These are phyloP conservation scores for Cephus pygmeus DNA, from an alignment of 2,888 invertebrate genomes.

Conservation along the genomic window DNA sequence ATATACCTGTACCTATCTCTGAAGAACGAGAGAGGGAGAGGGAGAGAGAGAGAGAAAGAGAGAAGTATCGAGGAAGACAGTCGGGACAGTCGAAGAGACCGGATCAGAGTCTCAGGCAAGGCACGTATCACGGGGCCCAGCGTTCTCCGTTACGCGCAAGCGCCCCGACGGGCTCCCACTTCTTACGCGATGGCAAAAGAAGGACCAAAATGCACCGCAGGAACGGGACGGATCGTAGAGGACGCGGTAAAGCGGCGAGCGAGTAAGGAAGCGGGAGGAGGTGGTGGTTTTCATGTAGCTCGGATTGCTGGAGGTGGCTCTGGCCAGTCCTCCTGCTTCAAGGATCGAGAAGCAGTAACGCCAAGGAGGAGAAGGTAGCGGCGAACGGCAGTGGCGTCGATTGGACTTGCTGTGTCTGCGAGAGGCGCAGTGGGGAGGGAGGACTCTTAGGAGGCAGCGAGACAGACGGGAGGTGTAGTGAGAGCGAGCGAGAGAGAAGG, in stretches of 20 bases:
- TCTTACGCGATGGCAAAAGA: slow-evolving; percentile 13
- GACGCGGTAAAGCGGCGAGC: slow-evolving; percentile 8
- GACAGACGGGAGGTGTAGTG: slow-evolving; percentile 3
- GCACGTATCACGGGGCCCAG: slow-evolving; percentile 9
- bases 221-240: slow-evolving; percentile 6
- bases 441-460: slow-evolving; percentile 12
- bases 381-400: slow-evolving; percentile 13
- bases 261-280: slow-evolving; percentile 5
- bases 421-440: slow-evolving; percentile 8
- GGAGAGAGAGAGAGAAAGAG: background rate
- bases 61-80: slow-evolving; percentile 1
- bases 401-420: background rate
- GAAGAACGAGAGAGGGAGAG: no score
- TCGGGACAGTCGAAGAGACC: slow-evolving; percentile 1
- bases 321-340: background rate
- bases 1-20: background rate
- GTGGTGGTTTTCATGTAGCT: background rate
- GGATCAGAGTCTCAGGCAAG: slow-evolving; percentile 8
- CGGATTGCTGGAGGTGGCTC: background rate
- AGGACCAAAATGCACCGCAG: slow-evolving; percentile 24
- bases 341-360: background rate
- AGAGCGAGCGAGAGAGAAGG: slow-evolving; percentile 15
- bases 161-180: slow-evolving; percentile 29
- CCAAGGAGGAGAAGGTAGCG: slow-evolving; percentile 8
- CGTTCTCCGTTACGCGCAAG: slow-evolving; percentile 47